Base-by-base conservation (phyloP, 1,140 invertebrate genomes). In the Aphidius gifuensis region DNA sequence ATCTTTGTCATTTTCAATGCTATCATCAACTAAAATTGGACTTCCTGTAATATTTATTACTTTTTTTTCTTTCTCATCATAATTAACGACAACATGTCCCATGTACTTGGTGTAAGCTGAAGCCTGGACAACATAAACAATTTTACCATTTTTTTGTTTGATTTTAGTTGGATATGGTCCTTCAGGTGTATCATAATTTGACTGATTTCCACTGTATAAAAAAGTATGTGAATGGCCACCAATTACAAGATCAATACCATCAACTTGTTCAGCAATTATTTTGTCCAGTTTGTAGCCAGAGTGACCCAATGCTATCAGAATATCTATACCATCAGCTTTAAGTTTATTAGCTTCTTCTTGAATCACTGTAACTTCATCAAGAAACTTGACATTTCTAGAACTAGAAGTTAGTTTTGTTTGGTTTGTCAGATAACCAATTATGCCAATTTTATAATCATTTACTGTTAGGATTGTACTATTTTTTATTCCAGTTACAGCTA, bases 91-190 rank as follows among this genome's bases (percentile, higher is more conserved):
- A 5, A 97, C 74, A 70, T 88, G 85, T 0, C 94, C 94, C 32
- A 97, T 77, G 76, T 97, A 97, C 80, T 97, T 96, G 1, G 93
- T 95, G 71, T 91, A 94, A 0, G 92, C 91, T 71, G 91, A 96
- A 4, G 93, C 93, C 79, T 97, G 94, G 0, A 96, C 93, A 3
- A 94, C 92, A 0, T 92, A 89, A 2, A 91, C 91, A 61, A 84
- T 83, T 71, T 87, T 87, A 0, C 91, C 90, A 55, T 82, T 88
- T 0, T 73, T 43, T 75, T 94, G 91, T 2, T 78, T 82, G 0
- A 96, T 84, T 42, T 90, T 73, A 0, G 85, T 88, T 1, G 94
- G 94, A 81, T 96, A 97, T 1, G 84, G 76, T 3, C 87, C 92
- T 60, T 87, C 83, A 0, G 87, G 83, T 38, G 78, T 72, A 69